Conservation (phyloP, 2,888 invertebrate genomes). For the Apotomis capreana region DNA sequence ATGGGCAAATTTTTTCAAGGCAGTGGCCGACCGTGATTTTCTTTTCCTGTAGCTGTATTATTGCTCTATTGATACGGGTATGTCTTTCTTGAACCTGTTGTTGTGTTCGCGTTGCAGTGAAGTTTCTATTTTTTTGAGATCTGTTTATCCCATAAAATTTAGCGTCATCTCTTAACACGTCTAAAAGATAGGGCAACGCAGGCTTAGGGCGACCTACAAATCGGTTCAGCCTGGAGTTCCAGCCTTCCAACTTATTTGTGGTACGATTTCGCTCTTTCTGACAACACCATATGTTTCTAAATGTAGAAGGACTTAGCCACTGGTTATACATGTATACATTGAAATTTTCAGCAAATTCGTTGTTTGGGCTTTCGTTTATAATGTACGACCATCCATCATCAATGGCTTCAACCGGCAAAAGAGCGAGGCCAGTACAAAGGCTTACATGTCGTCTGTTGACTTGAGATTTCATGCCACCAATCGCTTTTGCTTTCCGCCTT, state of each 20-base stretch:
- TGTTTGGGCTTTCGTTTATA: conserved; percentile 8
- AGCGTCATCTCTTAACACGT: conserved; percentile 11
- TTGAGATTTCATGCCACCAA: conserved; percentile 19
- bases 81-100: background rate
- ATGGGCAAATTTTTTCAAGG: conserved; percentile 10
- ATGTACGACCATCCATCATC: conserved; percentile 19
- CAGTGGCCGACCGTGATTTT: conserved; percentile 12
- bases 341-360: background rate
- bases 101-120: conserved; percentile 6
- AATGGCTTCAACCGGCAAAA: conserved; percentile 8
- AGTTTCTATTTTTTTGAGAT: conserved; percentile 4
- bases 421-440: conserved; percentile 11
- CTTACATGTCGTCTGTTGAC: conserved; percentile 16
- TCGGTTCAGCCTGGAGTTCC: conserved; percentile 8
- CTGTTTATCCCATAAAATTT: conserved; percentile 11
- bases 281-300: conserved; percentile 13
- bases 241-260: conserved; percentile 1
- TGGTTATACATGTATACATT: conserved; percentile 8
- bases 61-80: conserved; percentile 7
- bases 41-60: conserved; percentile 6
- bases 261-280: conserved; percentile 1
- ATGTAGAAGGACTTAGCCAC: background rate
- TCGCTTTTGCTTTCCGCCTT: conserved; percentile 9
- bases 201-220: conserved; percentile 6
- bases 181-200: conserved; percentile 2